These are phyloP conservation scores for Hesperia comma DNA, from an alignment of 2,888 invertebrate genomes.

Conservation along the genomic window DNA sequence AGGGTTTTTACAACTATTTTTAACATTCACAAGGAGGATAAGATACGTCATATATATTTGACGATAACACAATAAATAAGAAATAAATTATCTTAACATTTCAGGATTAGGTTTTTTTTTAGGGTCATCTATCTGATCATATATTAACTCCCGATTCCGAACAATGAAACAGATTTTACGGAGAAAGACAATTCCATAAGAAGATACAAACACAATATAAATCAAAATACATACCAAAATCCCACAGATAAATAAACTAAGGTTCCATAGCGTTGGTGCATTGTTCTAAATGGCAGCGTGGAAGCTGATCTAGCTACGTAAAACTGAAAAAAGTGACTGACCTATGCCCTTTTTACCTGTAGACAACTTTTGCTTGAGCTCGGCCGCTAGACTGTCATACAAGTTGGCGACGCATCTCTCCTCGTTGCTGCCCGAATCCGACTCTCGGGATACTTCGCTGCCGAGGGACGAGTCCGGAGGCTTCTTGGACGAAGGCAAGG, in stretches of 20 bases:
- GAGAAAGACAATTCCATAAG: too few relatives aligned
- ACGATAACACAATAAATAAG: too few relatives aligned
- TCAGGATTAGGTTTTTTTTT: too few relatives aligned
- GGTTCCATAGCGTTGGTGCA: conserved; percentile 15
- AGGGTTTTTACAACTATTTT: too few relatives aligned
- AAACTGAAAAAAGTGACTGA: conserved; percentile 64
- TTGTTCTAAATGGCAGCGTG: conserved; percentile 25
- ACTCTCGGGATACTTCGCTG: conserved; percentile 88
- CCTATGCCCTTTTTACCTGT: conserved; percentile 81
- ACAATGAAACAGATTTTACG: too few relatives aligned
- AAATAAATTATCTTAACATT: too few relatives aligned
- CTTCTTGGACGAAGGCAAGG: conserved; percentile 85
- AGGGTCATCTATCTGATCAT: too few relatives aligned
- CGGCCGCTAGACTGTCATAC: conserved; percentile 96
- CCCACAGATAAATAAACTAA: not conserved
- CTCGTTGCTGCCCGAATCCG: conserved; percentile 88
- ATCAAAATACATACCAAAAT: conserved; percentile 22
- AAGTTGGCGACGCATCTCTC: conserved; percentile 89
- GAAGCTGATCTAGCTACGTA: conserved; percentile 45
- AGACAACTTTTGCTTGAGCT: conserved; percentile 88
- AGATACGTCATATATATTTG: too few relatives aligned
- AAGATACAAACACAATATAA: too few relatives aligned
- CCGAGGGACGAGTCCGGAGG: conserved; percentile 89
- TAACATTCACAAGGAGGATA: too few relatives aligned
- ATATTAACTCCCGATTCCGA: too few relatives aligned